Conservation (phyloP, 2,888 invertebrate genomes). For the Nowickia ferox region DNA sequence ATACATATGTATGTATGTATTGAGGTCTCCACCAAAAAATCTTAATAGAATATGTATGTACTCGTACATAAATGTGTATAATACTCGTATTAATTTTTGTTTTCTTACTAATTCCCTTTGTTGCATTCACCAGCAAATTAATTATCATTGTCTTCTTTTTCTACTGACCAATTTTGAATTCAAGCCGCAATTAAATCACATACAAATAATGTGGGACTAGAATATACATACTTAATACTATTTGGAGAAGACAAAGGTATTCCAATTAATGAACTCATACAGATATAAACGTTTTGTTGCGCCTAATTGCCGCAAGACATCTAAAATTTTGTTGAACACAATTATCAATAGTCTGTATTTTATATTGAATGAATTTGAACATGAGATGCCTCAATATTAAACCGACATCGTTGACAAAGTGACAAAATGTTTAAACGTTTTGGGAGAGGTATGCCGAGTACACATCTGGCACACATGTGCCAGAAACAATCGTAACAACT, state of each 20-base stretch:
- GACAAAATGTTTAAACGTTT: constrained; percentile 36
- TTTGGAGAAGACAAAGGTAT: neutral
- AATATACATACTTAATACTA: neutral
- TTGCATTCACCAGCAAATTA: neutral
- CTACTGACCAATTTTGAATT: neutral
- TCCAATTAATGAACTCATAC: neutral
- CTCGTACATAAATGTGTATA: no score
- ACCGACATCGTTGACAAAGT: constrained; percentile 14
- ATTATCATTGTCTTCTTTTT: neutral
- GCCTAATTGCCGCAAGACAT: constrained; percentile 29
- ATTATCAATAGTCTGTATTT: constrained; percentile 27
- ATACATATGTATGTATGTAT: no score
- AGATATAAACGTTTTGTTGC: constrained; percentile 11
- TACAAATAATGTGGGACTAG: neutral
- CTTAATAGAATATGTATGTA: no score
- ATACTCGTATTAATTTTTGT: no score
- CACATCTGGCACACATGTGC: no score
- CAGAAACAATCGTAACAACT: no score
- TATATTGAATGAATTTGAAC: constrained; percentile 35
- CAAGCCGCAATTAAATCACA: constrained; percentile 1
- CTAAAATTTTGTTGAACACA: constrained; percentile 6
- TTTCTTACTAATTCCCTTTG: neutral
- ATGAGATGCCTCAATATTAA: constrained; percentile 32
- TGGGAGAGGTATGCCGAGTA: no score
- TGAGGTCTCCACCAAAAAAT: no score